Evolutionary conservation across 2,797 vertebrate species (phyloP), one percentile per base, ranked within the genome.

Genomic region (Tachyglossus aculeatus): DNA sequence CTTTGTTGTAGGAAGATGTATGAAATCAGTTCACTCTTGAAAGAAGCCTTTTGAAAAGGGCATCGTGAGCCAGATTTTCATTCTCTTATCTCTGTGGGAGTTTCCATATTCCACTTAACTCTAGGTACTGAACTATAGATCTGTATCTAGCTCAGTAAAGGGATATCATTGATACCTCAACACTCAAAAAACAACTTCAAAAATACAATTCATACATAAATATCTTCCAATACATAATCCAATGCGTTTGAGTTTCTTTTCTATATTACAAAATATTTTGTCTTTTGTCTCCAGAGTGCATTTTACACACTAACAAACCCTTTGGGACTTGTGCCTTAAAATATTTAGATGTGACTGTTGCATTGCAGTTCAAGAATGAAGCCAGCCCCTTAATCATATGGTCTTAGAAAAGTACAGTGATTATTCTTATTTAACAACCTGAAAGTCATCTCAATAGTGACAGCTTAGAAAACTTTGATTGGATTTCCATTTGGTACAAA

Each of bases 131-230:
- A 32, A 25, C 1, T 18, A 59, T 18, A 57, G 15, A 57, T 2
- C n/a, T 19, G 25, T 38, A 65, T 58, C 61, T 58, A 19, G 39
- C 47, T 63, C 33, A 16, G 40, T n/a, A 54, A 66, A 58, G 48
- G 27, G 13, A 57, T 16, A 36, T 29, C 27, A 45, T 54, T n/a
- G n/a, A n/a, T 18, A 31, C 16, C 31, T 19, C 9, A 48, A 48
- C 27, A 19, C 13, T 11, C 25, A 9, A 29, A 31, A 12, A 15
- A 34, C 19, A 29, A 10, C 27, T 45, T 39, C 21, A 21, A 8
- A 43, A 19, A 18, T 18, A 9, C 33, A 3, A 0, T 18, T 65
- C 31, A 67, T n/a, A n/a, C 36, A 24, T 7, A 40, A 18, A 19
- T 7, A 5, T 9, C 10, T 22, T 21, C 15, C 15, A 4, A 14